These are phyloP conservation scores for Stratiomys singularior DNA, from an alignment of 2,888 invertebrate species.

Conservation along the genomic window DNA sequence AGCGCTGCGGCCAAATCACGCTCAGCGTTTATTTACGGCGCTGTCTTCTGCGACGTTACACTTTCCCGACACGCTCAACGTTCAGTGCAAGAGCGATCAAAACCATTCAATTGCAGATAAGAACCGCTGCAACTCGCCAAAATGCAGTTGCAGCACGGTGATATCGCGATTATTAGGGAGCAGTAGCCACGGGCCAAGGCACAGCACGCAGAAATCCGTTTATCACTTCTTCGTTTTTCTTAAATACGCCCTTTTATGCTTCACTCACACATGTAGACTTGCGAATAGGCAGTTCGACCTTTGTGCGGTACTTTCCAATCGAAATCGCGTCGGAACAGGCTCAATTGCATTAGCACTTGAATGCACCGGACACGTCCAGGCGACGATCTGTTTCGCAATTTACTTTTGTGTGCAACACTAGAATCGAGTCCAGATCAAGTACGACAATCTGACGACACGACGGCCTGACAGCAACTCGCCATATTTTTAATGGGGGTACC, in stretches of 20 bases:
- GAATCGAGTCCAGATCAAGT: conserved; percentile 13
- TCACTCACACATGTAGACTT: conserved; percentile 31
- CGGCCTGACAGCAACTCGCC: conserved; percentile 51
- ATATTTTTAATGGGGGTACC: conserved; percentile 44
- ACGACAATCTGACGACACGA: conserved; percentile 34
- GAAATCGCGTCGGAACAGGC: conserved; percentile 26
- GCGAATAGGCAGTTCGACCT: conserved; percentile 26
- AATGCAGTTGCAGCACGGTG: background rate
- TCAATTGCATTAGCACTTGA: conserved; percentile 40
- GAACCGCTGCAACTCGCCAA: conserved; percentile 5
- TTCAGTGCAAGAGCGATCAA: background rate
- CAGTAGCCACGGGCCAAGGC: background rate
- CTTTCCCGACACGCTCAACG: background rate
- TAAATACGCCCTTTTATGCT: conserved; percentile 45
- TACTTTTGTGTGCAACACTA: background rate
- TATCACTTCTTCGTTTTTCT: conserved; percentile 41
- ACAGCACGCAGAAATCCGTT: conserved; percentile 24
- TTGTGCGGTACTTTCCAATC: conserved; percentile 28
- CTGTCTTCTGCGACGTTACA: conserved; percentile 25
- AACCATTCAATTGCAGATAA: background rate
- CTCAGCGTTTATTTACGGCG: conserved; percentile 34
- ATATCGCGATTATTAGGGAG: background rate
- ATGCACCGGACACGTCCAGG: conserved; percentile 18
- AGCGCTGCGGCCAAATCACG: background rate
- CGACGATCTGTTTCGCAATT: background rate